Conservation (phyloP, 2,797 vertebrate genomes). For the Danionella dracula region DNA sequence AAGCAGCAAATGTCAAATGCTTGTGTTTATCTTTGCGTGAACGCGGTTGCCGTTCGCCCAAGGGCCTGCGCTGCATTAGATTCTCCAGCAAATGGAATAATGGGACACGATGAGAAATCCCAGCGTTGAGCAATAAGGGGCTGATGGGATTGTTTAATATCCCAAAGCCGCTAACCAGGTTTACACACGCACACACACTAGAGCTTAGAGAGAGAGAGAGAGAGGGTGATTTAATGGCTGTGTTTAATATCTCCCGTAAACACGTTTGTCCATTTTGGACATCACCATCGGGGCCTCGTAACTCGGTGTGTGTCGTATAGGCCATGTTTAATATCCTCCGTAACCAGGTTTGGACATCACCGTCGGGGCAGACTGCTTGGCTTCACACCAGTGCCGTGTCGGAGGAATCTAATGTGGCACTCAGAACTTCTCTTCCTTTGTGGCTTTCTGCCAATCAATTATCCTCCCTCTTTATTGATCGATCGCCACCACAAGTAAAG, state of each 20-base stretch:
- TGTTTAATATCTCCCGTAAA: constrained; percentile 51
- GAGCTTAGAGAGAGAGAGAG: not conserved
- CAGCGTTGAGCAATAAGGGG: constrained; percentile 98
- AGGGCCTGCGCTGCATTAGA: constrained; percentile 72
- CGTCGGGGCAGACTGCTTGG: constrained; percentile 81
- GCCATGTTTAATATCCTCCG: constrained; percentile 58
- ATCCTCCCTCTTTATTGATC: constrained; percentile 50
- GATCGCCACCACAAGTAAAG: constrained; percentile 69
- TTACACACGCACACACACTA: constrained; percentile 52
- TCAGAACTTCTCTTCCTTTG: constrained; percentile 53
- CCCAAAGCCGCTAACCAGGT: constrained; percentile 74
- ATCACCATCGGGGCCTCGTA: constrained; percentile 47
- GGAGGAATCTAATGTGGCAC: constrained; percentile 88
- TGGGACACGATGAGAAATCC: constrained; percentile 99
- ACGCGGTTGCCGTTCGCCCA: constrained; percentile 39
- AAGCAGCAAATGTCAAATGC: constrained; percentile 28
- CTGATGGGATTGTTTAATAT: constrained; percentile 99
- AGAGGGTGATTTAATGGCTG: constrained; percentile 43
- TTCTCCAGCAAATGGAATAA: constrained; percentile 95
- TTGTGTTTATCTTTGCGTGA: constrained; percentile 31
- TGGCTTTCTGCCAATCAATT: constrained; percentile 84
- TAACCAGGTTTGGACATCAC: constrained; percentile 91
- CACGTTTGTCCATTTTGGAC: constrained; percentile 50
- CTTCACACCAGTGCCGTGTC: constrained; percentile 71
- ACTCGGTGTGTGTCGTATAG: constrained; percentile 42